Base-by-base conservation (phyloP, 2,888 invertebrate genomes). In the Epirrhoe tristata region DNA sequence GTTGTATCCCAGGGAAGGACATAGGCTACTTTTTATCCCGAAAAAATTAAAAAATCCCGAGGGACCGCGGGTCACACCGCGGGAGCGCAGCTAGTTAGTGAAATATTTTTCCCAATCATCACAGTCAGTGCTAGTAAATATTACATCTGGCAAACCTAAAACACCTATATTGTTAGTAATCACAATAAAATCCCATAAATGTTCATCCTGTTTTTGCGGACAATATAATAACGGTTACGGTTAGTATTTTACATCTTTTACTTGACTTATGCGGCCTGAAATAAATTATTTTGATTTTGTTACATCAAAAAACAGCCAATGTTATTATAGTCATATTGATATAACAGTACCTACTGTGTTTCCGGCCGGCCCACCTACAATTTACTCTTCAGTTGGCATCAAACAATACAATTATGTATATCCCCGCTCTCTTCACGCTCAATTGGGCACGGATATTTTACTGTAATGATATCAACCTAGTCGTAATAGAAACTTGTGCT, bases 401-500 rank as follows among this genome's bases (percentile, higher is more conserved):
- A 64, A 64, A 51, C 68, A 75, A 67, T 76, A 81, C 80, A 79
- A 82, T 78, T 77, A 77, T n/a, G n/a, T n/a, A n/a, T 66, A 39
- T 16, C 52, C 59, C 71, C 76, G 74, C 66, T 76, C 70, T 76
- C 76, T 84, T 82, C 79, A 84, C 83, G 77, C 77, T 76, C 82
- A 82, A 88, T 86, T 88, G 79, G 81, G 77, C 82, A 80, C 74
- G 71, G 67, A 79, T 69, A 76, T 61, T 70, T 67, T 75, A 79
- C 72, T 69, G 6, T 51, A 48, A 58, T 66, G 53, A 56, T 60
- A 63, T 36, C 16, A 17, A 54, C 39, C 12, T 36, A 34, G 17
- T 17, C 16, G 48, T 58, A 51, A 51, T 51, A 14, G 39, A 39
- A 62, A 51, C 51, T 61, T 55, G 57, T 43, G 46, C 43, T n/a